Conservation (phyloP, 2,113 vertebrate genomes). For the Corythoichthys haematopterus region DNA sequence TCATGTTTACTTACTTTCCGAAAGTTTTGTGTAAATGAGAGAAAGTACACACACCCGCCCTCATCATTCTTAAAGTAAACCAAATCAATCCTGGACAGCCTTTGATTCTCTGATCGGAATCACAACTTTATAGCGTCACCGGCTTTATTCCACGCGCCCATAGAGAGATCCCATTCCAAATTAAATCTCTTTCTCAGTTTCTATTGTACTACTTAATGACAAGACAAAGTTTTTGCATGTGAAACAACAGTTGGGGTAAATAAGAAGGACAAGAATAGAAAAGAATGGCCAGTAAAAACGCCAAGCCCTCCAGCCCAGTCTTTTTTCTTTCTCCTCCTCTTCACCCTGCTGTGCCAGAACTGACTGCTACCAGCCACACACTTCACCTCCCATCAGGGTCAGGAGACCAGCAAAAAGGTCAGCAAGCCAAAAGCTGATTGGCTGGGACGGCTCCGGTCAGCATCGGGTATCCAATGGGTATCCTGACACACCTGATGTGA, state of each 20-base stretch:
- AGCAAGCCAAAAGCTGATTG: slow-evolving; percentile 65
- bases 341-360: slow-evolving; percentile 60
- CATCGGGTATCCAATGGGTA: slow-evolving; percentile 58
- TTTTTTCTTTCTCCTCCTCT: slow-evolving; percentile 41
- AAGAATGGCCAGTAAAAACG: slow-evolving; percentile 63
- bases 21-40: too few relatives aligned
- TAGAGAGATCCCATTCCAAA: too few relatives aligned
- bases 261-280: slow-evolving; percentile 47
- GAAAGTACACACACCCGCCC: too few relatives aligned
- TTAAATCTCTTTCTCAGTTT: too few relatives aligned
- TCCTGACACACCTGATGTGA: slow-evolving; percentile 72
- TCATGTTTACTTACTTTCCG: too few relatives aligned
- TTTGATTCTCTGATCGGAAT: too few relatives aligned
- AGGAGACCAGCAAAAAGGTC: slow-evolving; percentile 63
- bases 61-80: too few relatives aligned
- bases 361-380: slow-evolving; percentile 72
- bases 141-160: too few relatives aligned
- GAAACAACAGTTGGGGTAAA: slow-evolving; percentile 41
- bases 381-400: slow-evolving; percentile 73
- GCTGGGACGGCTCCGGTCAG: slow-evolving; percentile 47
- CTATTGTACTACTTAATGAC: slow-evolving; percentile 33
- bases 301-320: slow-evolving; percentile 48
- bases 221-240: slow-evolving; percentile 42
- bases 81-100: too few relatives aligned
- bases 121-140: too few relatives aligned